Conservation (phyloP, 2,113 vertebrate genomes). For the Oceanites oceanicus region DNA sequence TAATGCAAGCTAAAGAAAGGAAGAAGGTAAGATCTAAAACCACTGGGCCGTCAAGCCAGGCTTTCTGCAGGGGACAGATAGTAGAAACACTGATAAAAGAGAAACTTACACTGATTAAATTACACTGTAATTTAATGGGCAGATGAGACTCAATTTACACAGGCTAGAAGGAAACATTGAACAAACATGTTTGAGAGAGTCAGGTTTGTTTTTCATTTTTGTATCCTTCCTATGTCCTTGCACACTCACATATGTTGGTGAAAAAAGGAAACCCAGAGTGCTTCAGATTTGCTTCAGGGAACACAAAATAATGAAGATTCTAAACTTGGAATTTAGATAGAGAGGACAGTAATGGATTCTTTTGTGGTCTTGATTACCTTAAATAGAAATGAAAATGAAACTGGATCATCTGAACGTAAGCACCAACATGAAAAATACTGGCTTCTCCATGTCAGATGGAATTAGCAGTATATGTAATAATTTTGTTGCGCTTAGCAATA, state of each 20-base stretch:
- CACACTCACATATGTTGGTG: not conserved
- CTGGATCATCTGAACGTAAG: not conserved
- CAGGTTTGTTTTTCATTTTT: not conserved
- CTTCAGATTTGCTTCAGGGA: not conserved
- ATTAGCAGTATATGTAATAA: not conserved
- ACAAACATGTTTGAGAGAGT: not conserved
- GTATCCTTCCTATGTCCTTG: not conserved
- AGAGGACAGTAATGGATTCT: not conserved
- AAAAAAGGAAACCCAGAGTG: not conserved
- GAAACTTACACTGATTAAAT: not conserved
- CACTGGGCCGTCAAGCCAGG: not conserved
- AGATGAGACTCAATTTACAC: not conserved
- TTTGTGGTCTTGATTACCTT: not conserved
- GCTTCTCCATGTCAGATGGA: not conserved
- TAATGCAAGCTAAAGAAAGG: not conserved
- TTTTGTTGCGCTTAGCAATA: not conserved
- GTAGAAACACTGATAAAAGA: not conserved
- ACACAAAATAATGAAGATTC: not conserved
- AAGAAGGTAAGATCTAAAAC: not conserved
- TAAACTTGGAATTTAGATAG: not conserved
- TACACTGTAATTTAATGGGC: not conserved
- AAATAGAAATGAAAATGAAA: not conserved
- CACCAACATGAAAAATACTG: not conserved
- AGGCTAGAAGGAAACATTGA: not conserved
- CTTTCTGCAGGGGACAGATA: not conserved